Evolutionary conservation across 2,113 vertebrate genomes (phyloP).

Genomic region (Motacilla tschutschensis): DNA sequence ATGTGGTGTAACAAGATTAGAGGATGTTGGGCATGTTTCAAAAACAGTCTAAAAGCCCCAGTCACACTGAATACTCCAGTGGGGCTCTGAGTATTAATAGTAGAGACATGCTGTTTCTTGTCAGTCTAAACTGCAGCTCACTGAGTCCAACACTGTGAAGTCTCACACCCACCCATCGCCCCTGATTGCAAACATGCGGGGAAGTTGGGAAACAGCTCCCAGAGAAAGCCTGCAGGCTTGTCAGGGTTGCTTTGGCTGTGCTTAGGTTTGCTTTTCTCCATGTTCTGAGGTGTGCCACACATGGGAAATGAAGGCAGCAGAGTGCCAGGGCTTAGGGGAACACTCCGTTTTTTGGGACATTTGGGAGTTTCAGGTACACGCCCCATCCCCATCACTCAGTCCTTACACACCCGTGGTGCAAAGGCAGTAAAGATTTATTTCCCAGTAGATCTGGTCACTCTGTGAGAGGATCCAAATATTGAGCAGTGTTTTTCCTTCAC

Average conservation of each 20-base stretch:
- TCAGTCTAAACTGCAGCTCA: background rate
- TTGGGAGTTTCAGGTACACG: accelerated
- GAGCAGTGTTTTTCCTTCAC: background rate
- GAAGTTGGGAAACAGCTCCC: background rate
- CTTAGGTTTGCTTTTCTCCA: background rate
- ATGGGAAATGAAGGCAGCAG: background rate
- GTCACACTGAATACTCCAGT: background rate
- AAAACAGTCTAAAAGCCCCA: background rate
- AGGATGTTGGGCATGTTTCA: background rate
- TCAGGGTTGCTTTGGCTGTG: background rate
- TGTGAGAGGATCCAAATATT: background rate
- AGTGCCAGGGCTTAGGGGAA: background rate
- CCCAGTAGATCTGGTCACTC: too few species aligned
- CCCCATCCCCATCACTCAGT: accelerated
- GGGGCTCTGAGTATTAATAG: background rate
- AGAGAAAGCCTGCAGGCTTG: background rate
- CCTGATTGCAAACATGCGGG: background rate
- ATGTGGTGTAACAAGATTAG: background rate
- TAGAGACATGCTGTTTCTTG: background rate
- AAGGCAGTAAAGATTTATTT: background rate
- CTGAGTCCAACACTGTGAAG: background rate
- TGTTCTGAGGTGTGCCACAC: background rate
- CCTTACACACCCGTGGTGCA: too few species aligned
- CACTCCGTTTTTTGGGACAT: accelerated
- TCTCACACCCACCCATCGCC: accelerated